These are phyloP conservation scores for Hartigia nigra DNA, from an alignment of 2,888 invertebrate species.

Conservation along the genomic window DNA sequence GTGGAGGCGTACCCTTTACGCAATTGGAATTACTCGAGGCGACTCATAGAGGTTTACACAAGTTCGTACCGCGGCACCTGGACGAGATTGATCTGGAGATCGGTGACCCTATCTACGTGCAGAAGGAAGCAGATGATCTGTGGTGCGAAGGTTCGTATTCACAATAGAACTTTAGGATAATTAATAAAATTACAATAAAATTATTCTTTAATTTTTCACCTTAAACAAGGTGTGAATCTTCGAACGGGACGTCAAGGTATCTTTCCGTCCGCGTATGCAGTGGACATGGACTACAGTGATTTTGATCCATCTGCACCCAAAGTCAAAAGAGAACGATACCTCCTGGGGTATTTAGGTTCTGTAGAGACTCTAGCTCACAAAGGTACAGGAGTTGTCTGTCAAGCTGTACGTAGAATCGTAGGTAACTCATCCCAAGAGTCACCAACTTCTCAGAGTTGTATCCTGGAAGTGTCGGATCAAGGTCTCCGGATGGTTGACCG, in stretches of 20 bases:
- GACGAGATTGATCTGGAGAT: conserved; percentile 98
- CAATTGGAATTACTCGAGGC: conserved; percentile 90
- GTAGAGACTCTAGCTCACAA: conserved; percentile 96
- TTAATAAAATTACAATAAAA: background rate
- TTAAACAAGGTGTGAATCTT: conserved; percentile 84
- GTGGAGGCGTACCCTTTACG: conserved; percentile 81
- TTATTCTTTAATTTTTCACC: background rate
- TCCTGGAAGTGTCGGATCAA: conserved; percentile 94
- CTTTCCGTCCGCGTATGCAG: conserved; percentile 97
- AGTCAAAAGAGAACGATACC: conserved; percentile 87
- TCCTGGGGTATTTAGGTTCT: conserved; percentile 94
- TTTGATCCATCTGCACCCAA: conserved; percentile 90
- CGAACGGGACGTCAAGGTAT: conserved; percentile 93
- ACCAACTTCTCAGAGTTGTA: conserved; percentile 84
- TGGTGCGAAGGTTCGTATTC: conserved; percentile 91
- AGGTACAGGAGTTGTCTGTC: conserved; percentile 95
- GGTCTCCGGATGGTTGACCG: conserved; percentile 95
- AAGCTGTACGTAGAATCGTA: conserved; percentile 89
- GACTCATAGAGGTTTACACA: conserved; percentile 94
- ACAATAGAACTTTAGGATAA: background rate
- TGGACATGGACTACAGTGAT: conserved; percentile 96
- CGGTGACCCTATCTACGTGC: conserved; percentile 96
- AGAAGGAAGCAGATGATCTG: conserved; percentile 94
- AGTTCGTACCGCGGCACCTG: conserved; percentile 93
- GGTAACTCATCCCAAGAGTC: conserved; percentile 75